Percentiles rank a stretch among this genome's conserved stretches.
Conservation (phyloP, 2,797 vertebrate species). For the Holocentrus rufus region DNA sequence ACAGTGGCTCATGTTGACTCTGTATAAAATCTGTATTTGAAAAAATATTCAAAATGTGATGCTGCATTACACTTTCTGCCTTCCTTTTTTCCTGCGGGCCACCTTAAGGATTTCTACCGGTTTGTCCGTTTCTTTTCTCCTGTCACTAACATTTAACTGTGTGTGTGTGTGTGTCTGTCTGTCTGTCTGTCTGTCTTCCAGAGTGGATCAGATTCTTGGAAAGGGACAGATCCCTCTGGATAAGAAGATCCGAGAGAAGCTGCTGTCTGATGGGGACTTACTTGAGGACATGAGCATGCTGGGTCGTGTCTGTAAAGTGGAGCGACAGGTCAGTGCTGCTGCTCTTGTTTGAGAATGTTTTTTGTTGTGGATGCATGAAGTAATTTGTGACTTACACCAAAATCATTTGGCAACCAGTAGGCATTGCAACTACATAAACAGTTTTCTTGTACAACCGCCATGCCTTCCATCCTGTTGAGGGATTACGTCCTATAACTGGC, state of each 20-base stretch:
- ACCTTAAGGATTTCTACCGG: neutral
- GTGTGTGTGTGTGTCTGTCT: conserved; percentile 56
- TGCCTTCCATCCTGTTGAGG: too few species aligned
- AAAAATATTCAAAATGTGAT: neutral
- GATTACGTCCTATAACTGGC: too few species aligned
- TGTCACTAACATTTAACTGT: conserved; percentile 18
- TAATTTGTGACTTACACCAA: too few species aligned
- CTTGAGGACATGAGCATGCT: conserved; percentile 97
- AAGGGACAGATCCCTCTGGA: conserved; percentile 96
- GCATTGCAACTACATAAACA: too few species aligned
- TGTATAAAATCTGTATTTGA: neutral
- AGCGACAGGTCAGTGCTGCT: conserved; percentile 88
- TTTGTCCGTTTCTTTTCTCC: neutral
- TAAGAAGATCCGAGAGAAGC: conserved; percentile 94
- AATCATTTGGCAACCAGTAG: too few species aligned
- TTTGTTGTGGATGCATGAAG: neutral
- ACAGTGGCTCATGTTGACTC: neutral
- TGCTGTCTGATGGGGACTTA: conserved; percentile 89
- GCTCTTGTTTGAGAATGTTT: neutral
- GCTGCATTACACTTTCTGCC: too few species aligned
- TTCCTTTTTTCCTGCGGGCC: conserved; percentile 7
- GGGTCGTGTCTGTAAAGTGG: conserved; percentile 96
- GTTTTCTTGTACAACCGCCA: too few species aligned
- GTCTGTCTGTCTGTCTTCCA: too few species aligned
- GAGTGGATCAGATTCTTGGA: conserved; percentile 97